Evolutionary conservation across 1,140 invertebrate genomes (phyloP), one percentile per base, ranked within the genome.

Genomic region (Hycleus phaleratus): DNA sequence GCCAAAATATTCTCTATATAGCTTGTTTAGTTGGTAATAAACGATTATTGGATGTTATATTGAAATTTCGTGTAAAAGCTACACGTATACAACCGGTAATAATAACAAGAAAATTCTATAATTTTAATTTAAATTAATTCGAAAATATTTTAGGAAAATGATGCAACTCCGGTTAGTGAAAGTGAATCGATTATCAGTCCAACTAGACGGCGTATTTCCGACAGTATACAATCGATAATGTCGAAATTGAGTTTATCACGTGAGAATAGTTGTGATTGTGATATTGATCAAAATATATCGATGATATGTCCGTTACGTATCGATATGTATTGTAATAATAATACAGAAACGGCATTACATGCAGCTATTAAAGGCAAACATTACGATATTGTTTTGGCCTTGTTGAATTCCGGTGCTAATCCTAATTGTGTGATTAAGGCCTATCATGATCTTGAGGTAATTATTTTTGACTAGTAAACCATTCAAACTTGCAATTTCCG

Each of bases 1-100:
- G 91, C 0, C 91, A 96, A 71, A 95, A 85, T 56, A 84, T 91
- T 45, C 77, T 97, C 0, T 97, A 96, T 74, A 84, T 95, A 44
- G 88, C 92, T 6, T 88, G 90, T 70, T 83, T 87, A 44, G 77
- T 93, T 40, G 91, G 91, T 1, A 93, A 95, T 72, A 78, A 82
- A 44, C 84, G 85, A 62, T 80, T 95, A 32, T 83, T 95, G 0
- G 87, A 93, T 49, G 76, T 85, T 1, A 77, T 97, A 42, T 75
- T 95, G 0, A 85, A 85, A 63, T 90, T 86, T 70, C 80, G 81
- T 69, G 80, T 91, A 0, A 83, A 83, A 68, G 83, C 84, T 2
- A 75, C 71, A 1, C 82, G 82, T 64, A 81, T 76, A 42, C 84
- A 78, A 61, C 75, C 25, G 24, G 18, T 42, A 26, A 40, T 8